Evolutionary conservation across 2,797 vertebrate species (phyloP).

Genomic region (Eleutherodactylus coqui): DNA sequence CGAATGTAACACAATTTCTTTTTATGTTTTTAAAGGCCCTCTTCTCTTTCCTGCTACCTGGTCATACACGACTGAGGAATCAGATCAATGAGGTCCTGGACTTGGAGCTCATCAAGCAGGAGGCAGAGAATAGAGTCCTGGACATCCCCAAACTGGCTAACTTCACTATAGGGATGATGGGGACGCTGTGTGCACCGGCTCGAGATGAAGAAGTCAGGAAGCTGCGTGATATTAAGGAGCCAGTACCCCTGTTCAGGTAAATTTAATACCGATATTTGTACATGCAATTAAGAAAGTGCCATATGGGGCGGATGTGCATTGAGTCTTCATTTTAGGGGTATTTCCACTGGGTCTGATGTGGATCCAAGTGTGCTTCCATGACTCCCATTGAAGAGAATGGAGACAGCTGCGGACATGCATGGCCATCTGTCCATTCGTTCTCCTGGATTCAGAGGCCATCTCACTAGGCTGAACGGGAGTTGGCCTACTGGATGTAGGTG

Average conservation of each 20-base stretch:
- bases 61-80: conserved; percentile 84
- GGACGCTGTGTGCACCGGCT: conserved; percentile 89
- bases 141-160: conserved; percentile 87
- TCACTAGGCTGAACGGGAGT: no score
- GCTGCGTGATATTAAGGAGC: conserved; percentile 84
- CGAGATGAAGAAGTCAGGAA: conserved; percentile 88
- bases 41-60: conserved; percentile 88
- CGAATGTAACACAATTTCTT: conserved; percentile 19
- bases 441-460: no score
- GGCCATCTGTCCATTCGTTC: no score
- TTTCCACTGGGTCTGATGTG: no score
- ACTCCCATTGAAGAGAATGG: no score
- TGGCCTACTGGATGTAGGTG: no score
- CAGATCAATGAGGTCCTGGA: conserved; percentile 91
- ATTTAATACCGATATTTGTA: neutral
- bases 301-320: neutral
- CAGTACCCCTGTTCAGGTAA: conserved; percentile 91
- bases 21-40: conserved; percentile 81
- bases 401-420: no score
- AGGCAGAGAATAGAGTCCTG: conserved; percentile 90
- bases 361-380: no score
- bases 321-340: neutral
- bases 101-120: conserved; percentile 91
- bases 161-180: conserved; percentile 93
- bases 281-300: neutral